These are phyloP conservation scores for Endomychus coccineus DNA, from an alignment of 2,888 invertebrate genomes.

Conservation along the genomic window DNA sequence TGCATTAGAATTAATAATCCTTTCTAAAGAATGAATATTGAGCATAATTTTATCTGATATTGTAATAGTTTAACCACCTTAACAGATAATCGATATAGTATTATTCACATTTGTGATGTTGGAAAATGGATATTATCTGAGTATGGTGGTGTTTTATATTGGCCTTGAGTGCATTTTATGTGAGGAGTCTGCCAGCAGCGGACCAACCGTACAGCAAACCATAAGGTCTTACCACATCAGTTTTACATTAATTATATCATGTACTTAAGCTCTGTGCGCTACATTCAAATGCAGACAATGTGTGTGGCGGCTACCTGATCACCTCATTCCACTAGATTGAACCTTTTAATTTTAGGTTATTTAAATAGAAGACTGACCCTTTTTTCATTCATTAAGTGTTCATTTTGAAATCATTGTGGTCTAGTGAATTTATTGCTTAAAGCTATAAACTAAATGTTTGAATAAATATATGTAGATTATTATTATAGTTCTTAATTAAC, in stretches of 20 bases:
- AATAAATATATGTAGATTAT: no score
- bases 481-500: no score
- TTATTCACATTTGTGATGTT: not conserved
- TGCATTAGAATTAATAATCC: not conserved
- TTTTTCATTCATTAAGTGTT: not conserved
- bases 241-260: conserved; percentile 10
- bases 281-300: conserved; percentile 52
- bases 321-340: conserved; percentile 10
- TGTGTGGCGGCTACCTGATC: conserved; percentile 52
- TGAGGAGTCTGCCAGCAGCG: conserved; percentile 42
- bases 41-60: conserved; percentile 3
- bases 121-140: conserved; percentile 22
- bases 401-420: no score
- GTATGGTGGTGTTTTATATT: conserved; percentile 26
- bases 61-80: conserved; percentile 3
- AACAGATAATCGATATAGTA: conserved; percentile 3
- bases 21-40: not conserved
- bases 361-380: conserved; percentile 3
- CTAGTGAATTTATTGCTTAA: no score
- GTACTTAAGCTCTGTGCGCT: conserved; percentile 9
- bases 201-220: conserved; percentile 41
- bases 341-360: conserved; percentile 4
- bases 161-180: conserved; percentile 46
- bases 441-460: no score
- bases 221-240: conserved; percentile 33